Evolutionary conservation across 2,113 vertebrate genomes (phyloP).

Genomic region (Perca schrenkii): DNA sequence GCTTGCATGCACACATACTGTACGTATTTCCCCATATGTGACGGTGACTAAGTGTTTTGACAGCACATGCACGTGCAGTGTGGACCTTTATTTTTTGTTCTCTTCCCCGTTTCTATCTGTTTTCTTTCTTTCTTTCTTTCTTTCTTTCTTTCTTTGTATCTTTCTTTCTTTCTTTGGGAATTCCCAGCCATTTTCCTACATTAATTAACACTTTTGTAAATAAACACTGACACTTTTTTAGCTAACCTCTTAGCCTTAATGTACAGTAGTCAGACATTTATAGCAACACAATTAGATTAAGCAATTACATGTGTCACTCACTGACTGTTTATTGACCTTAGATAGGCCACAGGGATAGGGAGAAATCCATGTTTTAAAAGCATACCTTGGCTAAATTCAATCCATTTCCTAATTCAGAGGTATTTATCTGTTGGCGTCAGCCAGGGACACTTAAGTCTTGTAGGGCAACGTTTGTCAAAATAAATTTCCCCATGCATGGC

Average conservation of each 20-base stretch:
- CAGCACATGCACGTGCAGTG: not conserved
- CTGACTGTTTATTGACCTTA: slow-evolving; percentile 91
- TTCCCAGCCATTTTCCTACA: not conserved
- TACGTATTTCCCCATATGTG: not conserved
- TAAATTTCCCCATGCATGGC: slow-evolving; percentile 87
- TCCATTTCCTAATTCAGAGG: slow-evolving; percentile 84
- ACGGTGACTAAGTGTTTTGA: slow-evolving; percentile 24
- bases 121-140: slow-evolving; percentile 29
- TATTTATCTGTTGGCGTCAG: slow-evolving; percentile 89
- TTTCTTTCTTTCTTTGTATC: too few species aligned
- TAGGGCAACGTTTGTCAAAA: slow-evolving; percentile 90
- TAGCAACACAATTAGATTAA: slow-evolving; percentile 87
- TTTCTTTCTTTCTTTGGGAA: not conserved
- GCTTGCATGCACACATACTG: not conserved
- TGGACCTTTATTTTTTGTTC: not conserved
- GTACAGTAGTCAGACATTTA: slow-evolving; percentile 84
- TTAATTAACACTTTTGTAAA: slow-evolving; percentile 43
- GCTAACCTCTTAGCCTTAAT: slow-evolving; percentile 28
- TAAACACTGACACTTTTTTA: slow-evolving; percentile 42
- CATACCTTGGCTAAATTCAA: slow-evolving; percentile 82
- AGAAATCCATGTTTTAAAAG: slow-evolving; percentile 86
- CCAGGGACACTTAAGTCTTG: slow-evolving; percentile 82
- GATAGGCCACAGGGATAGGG: slow-evolving; percentile 86
- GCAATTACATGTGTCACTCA: slow-evolving; percentile 91
- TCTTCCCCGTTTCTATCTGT: not conserved